A percentile compares a stretch with the other conserved stretches of the same genome.
These are phyloP conservation scores for Oncopodura yosiiana DNA, from an alignment of 1,140 invertebrate species.

Conservation along the genomic window DNA sequence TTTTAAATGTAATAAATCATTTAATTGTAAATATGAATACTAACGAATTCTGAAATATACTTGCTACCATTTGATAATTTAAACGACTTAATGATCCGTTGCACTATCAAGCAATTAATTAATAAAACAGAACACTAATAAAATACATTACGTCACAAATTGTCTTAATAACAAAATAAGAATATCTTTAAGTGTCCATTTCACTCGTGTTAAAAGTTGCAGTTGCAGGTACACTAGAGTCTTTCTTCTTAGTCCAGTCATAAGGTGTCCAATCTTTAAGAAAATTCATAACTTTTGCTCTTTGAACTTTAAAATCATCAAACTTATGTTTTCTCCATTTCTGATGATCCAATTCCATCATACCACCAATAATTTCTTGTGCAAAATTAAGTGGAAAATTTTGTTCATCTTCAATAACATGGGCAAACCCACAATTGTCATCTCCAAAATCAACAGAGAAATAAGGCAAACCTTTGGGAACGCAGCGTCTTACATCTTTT, in stretches of 20 bases:
- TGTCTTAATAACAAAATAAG: too few relatives aligned
- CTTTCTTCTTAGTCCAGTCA: conserved; percentile 43
- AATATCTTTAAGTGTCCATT: neutral
- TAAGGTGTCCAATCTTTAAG: conserved; percentile 53
- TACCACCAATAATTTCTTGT: conserved; percentile 89
- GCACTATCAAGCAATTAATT: too few relatives aligned
- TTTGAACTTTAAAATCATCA: conserved; percentile 60
- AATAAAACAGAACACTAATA: neutral
- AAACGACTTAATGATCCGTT: too few relatives aligned
- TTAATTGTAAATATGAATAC: too few relatives aligned
- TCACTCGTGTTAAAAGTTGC: neutral
- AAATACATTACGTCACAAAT: neutral
- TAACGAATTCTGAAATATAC: too few relatives aligned
- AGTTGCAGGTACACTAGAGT: neutral
- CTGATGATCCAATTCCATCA: conserved; percentile 75
- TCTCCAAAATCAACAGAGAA: conserved; percentile 87
- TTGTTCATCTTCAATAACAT: conserved; percentile 89
- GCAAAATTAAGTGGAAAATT: conserved; percentile 84
- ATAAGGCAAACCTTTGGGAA: conserved; percentile 91
- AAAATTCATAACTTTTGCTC: conserved; percentile 57
- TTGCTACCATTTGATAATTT: too few relatives aligned
- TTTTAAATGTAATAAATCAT: too few relatives aligned
- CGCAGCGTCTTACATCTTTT: conserved; percentile 61
- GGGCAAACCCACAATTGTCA: conserved; percentile 81
- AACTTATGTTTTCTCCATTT: conserved; percentile 70